Percentiles rank a stretch among this genome's conserved stretches.
Conservation (phyloP, 2,113 vertebrate genomes). For the Hippocampus barbouri region DNA sequence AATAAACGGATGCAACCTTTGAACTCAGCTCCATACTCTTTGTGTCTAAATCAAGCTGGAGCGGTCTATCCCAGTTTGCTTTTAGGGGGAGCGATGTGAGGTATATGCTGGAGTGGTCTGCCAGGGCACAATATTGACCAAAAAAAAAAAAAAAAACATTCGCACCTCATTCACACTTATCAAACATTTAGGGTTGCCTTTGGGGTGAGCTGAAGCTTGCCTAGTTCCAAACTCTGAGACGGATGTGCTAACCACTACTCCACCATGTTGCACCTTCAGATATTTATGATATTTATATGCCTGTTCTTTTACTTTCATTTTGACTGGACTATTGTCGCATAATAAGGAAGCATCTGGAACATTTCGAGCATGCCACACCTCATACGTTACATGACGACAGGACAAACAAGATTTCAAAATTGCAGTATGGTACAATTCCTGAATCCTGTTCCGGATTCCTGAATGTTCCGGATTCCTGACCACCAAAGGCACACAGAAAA, state of each 20-base stretch:
- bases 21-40: background rate
- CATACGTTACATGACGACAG: background rate
- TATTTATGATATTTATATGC: background rate
- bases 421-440: background rate
- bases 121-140: background rate
- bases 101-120: background rate
- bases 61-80: background rate
- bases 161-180: background rate
- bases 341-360: background rate
- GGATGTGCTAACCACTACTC: too few relatives aligned
- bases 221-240: too few relatives aligned
- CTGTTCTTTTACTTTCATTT: background rate
- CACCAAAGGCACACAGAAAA: background rate
- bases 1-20: background rate
- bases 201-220: too few relatives aligned
- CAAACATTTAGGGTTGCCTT: background rate
- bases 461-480: background rate
- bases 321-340: background rate
- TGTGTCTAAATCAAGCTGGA: background rate
- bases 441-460: background rate
- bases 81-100: background rate
- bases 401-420: background rate
- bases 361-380: background rate
- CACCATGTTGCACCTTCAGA: too few relatives aligned
- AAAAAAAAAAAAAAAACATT: background rate